Evolutionary conservation across 1,140 invertebrate species (phyloP).

Genomic region (Belonocnema kinseyi): DNA sequence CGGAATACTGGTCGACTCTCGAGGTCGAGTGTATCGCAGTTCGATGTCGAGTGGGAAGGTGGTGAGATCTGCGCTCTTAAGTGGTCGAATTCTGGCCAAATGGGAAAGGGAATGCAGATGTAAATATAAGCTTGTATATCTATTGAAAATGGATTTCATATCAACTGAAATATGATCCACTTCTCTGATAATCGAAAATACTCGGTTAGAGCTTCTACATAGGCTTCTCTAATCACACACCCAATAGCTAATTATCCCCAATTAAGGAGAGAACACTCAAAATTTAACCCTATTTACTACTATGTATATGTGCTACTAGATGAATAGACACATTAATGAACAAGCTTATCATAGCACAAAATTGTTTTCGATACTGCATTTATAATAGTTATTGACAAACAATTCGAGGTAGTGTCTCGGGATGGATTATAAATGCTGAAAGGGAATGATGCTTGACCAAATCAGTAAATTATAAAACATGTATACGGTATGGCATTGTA

Average conservation of each 20-base stretch:
- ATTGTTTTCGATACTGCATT: too few relatives aligned
- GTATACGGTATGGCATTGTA: not conserved
- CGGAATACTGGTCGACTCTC: slow-evolving; percentile 34
- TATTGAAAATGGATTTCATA: slow-evolving; percentile 19
- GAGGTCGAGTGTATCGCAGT: slow-evolving; percentile 53
- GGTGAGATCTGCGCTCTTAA: slow-evolving; percentile 43
- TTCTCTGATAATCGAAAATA: slow-evolving; percentile 13
- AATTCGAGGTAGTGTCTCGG: too few relatives aligned
- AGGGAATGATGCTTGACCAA: too few relatives aligned
- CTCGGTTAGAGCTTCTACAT: not conserved
- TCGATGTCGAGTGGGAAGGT: slow-evolving; percentile 44
- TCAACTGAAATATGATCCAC: slow-evolving; percentile 13
- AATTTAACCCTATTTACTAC: not conserved
- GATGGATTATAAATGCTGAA: too few relatives aligned
- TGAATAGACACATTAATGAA: not conserved
- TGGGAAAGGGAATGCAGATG: slow-evolving; percentile 15
- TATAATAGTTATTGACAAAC: too few relatives aligned
- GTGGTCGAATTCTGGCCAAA: slow-evolving; percentile 48
- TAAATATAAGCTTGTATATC: slow-evolving; percentile 18
- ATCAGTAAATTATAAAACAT: not conserved
- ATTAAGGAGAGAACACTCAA: not conserved
- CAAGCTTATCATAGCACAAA: too few relatives aligned
- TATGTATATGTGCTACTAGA: not conserved
- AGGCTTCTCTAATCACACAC: slow-evolving; percentile 3
- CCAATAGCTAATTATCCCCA: slow-evolving; percentile 9